phyloP scores from a whole-genome alignment of 2,113 vertebrate genomes.

The Colossoma macropomum region DNA sequence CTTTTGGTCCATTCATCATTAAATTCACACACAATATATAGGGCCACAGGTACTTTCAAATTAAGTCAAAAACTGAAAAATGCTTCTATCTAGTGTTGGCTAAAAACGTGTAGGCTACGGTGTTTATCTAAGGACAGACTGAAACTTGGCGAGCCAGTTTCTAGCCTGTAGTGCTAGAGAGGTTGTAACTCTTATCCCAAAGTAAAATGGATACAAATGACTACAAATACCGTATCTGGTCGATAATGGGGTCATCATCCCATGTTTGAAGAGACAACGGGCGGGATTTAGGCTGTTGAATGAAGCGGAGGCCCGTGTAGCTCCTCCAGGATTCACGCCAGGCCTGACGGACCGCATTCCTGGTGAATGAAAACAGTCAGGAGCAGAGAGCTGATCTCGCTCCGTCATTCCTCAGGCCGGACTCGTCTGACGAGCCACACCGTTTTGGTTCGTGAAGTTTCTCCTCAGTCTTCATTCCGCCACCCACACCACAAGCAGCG shows the following conservation, averaged over 20 bases:
- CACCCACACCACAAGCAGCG: constrained; percentile 46
- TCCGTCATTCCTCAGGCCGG: constrained; percentile 31
- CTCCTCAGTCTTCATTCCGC: constrained; percentile 61
- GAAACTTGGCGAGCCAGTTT: too few relatives aligned
- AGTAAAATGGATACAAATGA: too few relatives aligned
- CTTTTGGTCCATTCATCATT: too few relatives aligned
- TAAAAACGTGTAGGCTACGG: too few relatives aligned
- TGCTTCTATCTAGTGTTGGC: too few relatives aligned
- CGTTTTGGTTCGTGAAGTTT: constrained; percentile 43
- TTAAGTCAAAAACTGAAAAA: too few relatives aligned
- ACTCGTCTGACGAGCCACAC: constrained; percentile 72
- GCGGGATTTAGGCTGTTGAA: not conserved
- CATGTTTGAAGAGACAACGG: not conserved
- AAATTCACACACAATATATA: too few relatives aligned
- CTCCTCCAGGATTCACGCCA: not conserved
- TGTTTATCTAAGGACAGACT: too few relatives aligned
- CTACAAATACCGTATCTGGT: too few relatives aligned
- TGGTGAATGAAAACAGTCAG: constrained; percentile 48
- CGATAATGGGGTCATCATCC: not conserved
- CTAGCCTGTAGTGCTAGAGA: too few relatives aligned
- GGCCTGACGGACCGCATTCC: constrained; percentile 73
- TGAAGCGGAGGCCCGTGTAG: not conserved
- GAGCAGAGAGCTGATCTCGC: constrained; percentile 34
- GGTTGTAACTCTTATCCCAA: too few relatives aligned
- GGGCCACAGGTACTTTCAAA: too few relatives aligned